A percentile compares a stretch with the other conserved stretches of the same genome.
Conservation (phyloP, 2,113 vertebrate species). For the Zosterops pallidus region DNA sequence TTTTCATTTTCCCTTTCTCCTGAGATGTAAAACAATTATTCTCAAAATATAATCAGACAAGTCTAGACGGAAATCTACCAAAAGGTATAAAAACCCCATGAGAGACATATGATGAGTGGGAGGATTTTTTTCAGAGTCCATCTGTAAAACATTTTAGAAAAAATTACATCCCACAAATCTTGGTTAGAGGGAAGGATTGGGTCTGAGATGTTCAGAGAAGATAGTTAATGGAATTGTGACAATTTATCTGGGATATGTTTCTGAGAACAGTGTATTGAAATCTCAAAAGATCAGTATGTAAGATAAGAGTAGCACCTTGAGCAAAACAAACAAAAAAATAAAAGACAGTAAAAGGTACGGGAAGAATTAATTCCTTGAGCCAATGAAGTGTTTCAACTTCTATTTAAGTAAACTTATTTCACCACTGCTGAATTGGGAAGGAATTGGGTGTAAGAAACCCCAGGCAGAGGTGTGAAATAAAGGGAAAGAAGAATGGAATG, state of each 20-base stretch:
- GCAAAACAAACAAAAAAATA: neutral
- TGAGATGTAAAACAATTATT: neutral
- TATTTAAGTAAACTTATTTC: neutral
- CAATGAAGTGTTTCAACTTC: neutral
- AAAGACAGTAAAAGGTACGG: neutral
- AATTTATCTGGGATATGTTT: neutral
- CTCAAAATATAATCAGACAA: neutral
- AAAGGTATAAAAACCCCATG: slow-evolving; percentile 18
- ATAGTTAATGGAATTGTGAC: neutral
- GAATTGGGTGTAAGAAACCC: neutral
- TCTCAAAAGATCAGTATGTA: neutral
- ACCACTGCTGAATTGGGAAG: neutral
- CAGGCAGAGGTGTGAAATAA: neutral
- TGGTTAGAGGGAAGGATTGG: neutral
- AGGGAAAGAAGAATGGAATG: neutral
- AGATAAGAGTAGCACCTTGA: neutral
- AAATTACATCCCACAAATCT: slow-evolving; percentile 15
- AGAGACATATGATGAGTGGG: slow-evolving; percentile 61
- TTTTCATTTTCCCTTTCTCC: neutral
- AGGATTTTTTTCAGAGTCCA: slow-evolving; percentile 62
- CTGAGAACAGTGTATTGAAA: neutral
- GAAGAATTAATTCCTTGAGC: neutral
- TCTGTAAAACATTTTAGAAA: slow-evolving; percentile 40
- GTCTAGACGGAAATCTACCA: neutral
- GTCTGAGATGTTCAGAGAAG: slow-evolving; percentile 7